A percentile compares a stretch with the other conserved stretches of the same genome.
Conservation (phyloP, 2,888 invertebrate genomes). For the Synanthedon andrenaeformis region DNA sequence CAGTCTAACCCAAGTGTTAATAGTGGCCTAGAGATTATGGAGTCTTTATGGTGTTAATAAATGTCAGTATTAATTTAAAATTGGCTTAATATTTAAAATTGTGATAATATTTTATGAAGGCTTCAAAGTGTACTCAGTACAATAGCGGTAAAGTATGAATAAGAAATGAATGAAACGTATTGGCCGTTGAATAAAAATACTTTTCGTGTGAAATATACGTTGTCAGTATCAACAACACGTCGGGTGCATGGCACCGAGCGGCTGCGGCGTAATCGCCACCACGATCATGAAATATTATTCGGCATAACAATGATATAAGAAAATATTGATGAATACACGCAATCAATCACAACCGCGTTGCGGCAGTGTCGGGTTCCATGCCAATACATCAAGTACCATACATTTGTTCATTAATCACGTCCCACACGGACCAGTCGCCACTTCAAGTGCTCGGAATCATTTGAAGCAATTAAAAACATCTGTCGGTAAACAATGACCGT, state of each 20-base stretch:
- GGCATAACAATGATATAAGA: constrained; percentile 40
- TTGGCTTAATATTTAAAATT: no score
- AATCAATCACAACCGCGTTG: constrained; percentile 20
- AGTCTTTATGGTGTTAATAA: no score
- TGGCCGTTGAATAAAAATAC: background rate
- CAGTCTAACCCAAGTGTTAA: no score
- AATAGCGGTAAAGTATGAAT: no score
- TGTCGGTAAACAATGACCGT: constrained; percentile 10
- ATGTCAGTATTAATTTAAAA: no score
- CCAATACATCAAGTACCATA: constrained; percentile 24
- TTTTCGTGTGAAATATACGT: background rate
- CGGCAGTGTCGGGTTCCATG: constrained; percentile 23
- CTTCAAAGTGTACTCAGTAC: no score
- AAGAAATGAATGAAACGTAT: no score
- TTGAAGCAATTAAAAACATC: constrained; percentile 29
- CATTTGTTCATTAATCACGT: constrained; percentile 20
- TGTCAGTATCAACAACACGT: constrained; percentile 5
- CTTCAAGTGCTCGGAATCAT: constrained; percentile 6
- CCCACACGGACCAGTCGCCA: constrained; percentile 5
- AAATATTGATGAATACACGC: constrained; percentile 32
- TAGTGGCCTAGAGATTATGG: no score
- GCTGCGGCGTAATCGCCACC: constrained; percentile 12
- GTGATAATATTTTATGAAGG: no score
- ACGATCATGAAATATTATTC: constrained; percentile 32
- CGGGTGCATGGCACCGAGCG: background rate